phyloP scores from a whole-genome alignment of 2,797 vertebrate species.

The Lepilemur ruficaudatus region DNA sequence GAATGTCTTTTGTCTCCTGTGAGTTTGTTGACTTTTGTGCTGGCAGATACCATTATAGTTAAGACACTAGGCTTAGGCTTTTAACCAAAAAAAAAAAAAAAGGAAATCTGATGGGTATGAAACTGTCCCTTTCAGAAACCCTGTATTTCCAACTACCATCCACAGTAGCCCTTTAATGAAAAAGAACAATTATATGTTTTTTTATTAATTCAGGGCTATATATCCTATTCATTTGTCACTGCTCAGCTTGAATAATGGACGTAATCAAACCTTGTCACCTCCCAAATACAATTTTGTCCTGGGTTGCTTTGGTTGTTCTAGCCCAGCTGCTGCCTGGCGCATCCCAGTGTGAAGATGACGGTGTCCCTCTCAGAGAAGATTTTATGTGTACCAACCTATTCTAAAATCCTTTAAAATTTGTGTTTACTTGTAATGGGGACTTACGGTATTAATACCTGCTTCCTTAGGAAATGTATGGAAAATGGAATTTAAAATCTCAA shows the following conservation, averaged over 20 bases:
- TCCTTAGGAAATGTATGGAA: conserved; percentile 46
- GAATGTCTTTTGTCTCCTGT: conserved; percentile 55
- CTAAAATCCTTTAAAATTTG: conserved; percentile 43
- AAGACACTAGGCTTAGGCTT: conserved; percentile 3
- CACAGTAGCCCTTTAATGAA: background rate
- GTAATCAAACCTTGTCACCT: background rate
- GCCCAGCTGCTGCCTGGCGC: background rate
- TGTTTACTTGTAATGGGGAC: conserved; percentile 51
- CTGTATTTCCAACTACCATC: background rate
- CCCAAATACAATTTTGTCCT: background rate
- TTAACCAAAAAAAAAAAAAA: background rate
- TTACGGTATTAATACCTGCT: background rate
- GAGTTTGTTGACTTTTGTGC: conserved; percentile 45
- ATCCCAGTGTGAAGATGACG: background rate
- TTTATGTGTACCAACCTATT: conserved; percentile 5
- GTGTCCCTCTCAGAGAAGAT: background rate
- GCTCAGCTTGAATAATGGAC: background rate
- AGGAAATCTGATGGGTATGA: background rate
- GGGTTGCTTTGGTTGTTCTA: background rate
- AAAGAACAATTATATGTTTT: background rate
- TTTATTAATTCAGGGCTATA: background rate
- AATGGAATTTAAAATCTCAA: conserved; percentile 50
- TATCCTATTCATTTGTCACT: background rate
- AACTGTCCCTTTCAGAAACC: background rate
- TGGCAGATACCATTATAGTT: conserved; percentile 30